Conservation (phyloP, 2,113 vertebrate genomes). For the Elachura formosa region DNA sequence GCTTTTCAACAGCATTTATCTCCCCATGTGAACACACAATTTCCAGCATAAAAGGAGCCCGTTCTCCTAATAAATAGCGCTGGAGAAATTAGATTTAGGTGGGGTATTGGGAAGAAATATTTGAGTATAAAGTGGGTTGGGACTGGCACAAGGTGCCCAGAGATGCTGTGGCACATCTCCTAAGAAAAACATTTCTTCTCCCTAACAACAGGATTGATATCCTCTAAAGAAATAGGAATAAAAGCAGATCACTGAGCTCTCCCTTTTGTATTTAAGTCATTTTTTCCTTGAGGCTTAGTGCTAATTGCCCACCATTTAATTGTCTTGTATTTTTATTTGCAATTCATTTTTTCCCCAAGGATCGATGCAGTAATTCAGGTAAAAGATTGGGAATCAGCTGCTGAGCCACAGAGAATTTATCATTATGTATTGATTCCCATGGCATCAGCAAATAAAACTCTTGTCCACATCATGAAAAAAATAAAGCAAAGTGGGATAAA, state of each 20-base stretch:
- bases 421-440: not conserved
- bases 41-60: not conserved
- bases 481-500: not conserved
- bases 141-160: not conserved
- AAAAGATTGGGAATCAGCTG: not conserved
- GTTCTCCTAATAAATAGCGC: not conserved
- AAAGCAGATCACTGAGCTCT: not conserved
- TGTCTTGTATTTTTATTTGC: slow-evolving; percentile 40
- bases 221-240: not conserved
- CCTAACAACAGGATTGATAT: not conserved
- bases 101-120: too few relatives aligned
- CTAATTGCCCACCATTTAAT: slow-evolving; percentile 31
- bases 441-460: not conserved
- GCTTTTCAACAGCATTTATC: not conserved
- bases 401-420: not conserved
- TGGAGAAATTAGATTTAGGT: not conserved
- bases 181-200: not conserved
- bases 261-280: not conserved
- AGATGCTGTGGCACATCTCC: not conserved
- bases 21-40: not conserved
- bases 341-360: not conserved
- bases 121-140: not conserved
- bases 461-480: not conserved
- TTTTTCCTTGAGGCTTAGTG: not conserved
- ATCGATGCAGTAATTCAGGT: slow-evolving; percentile 42